A percentile compares a stretch with the other conserved stretches of the same genome.
Evolutionary conservation across 2,113 vertebrate species (phyloP).

Genomic region (Erythrocercus mccallii): DNA sequence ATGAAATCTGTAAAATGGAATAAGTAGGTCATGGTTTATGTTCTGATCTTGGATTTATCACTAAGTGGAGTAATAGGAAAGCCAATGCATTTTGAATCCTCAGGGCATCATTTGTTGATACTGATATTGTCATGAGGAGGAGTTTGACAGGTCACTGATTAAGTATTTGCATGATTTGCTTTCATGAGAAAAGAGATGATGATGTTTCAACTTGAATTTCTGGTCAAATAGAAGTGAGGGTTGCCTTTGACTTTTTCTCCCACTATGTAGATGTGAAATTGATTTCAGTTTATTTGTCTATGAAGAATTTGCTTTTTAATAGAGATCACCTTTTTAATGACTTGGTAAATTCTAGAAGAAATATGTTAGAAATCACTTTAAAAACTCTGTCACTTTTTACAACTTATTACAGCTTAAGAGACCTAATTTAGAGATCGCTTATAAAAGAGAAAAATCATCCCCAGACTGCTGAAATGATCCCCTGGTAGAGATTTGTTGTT

Average conservation of each 20-base stretch:
- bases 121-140: slow-evolving; percentile 5
- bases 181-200: not conserved
- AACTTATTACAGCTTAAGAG: not conserved
- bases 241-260: not conserved
- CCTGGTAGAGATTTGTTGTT: not conserved
- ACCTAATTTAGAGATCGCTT: not conserved
- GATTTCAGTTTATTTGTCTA: not conserved
- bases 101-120: not conserved
- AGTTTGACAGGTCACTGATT: slow-evolving; percentile 2
- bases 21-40: slow-evolving; percentile 22
- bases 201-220: not conserved
- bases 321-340: not conserved
- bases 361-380: not conserved
- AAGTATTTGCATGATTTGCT: slow-evolving; percentile 11
- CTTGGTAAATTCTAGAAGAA: not conserved
- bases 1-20: not conserved
- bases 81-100: slow-evolving; percentile 8
- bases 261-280: not conserved
- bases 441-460: not conserved
- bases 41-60: not conserved
- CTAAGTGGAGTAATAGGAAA: slow-evolving; percentile 1
- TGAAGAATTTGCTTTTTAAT: not conserved
- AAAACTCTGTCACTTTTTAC: not conserved
- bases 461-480: not conserved
- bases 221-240: not conserved